Evolutionary conservation across 2,113 vertebrate species (phyloP), one percentile per base, ranked within the genome.

Genomic region (Cettia cetti): DNA sequence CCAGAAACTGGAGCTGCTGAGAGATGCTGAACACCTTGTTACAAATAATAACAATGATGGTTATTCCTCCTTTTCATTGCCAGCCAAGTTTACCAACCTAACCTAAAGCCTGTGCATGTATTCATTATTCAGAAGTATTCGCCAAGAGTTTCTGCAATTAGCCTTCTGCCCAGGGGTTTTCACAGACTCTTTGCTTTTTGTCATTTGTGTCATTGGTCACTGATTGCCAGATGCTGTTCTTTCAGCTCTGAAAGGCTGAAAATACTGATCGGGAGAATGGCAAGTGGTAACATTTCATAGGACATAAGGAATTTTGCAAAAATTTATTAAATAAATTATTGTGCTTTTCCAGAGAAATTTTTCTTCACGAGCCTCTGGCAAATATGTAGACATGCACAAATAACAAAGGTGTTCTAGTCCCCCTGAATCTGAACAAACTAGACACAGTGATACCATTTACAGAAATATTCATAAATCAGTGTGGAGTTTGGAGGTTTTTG

Each of bases 51-150:
- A 30, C 49, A 79, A 21, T 23, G 68, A 37, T 23, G 65, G 45
- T 57, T 91, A 75, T 88, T 75, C 64, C 87, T 94, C 56, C 70
- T 93, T 85, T 69, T 87, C 72, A 63, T 53, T 77, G 60, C 90
- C 65, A 84, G 76, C 71, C 77, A 82, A 90, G 90, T 76, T 90
- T 93, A 69, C 31, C 81, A 85, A 70, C 89, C 76, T 83, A 37
- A 83, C 47, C 69, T 65, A 95, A 81, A 91, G 54, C 76, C 66
- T 94, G 85, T 94, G 88, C 89, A 68, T 82, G 86, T 96, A 96
- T 97, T 97, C 92, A 96, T 94, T 91, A 96, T 97, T 96, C 95
- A 95, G 80, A 97, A 97, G 95, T 97, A 97, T 97, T 97, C 72
- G 61, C 92, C 90, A 95, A 0, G n/a, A 93, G 76, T 86, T 93